phyloP scores from a whole-genome alignment of 2,113 vertebrate species.

The Xiphophorus maculatus region DNA sequence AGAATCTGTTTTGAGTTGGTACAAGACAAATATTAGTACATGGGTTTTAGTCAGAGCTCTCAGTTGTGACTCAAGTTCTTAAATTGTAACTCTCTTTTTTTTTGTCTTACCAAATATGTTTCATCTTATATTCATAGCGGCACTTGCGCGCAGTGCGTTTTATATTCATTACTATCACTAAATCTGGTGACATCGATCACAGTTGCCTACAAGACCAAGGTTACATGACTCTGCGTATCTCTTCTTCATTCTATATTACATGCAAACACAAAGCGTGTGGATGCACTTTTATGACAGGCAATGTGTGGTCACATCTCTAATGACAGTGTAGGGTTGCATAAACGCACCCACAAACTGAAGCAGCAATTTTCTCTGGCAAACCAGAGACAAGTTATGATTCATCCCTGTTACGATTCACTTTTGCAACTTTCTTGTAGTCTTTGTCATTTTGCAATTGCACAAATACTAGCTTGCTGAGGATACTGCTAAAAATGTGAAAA shows the following conservation, averaged over 20 bases:
- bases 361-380: conserved; percentile 80
- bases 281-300: conserved; percentile 67
- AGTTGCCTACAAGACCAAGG: neutral
- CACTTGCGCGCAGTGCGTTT: neutral
- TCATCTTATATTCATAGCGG: neutral
- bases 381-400: conserved; percentile 52
- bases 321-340: conserved; percentile 82
- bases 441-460: conserved; percentile 46
- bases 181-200: neutral
- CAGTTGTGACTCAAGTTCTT: neutral
- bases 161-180: conserved; percentile 6
- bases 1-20: neutral
- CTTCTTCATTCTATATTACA: conserved; percentile 62
- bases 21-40: no score
- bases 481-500: neutral
- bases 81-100: no score
- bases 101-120: neutral
- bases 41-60: no score
- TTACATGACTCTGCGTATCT: conserved; percentile 20
- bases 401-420: conserved; percentile 59
- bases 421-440: conserved; percentile 42
- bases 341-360: conserved; percentile 81
- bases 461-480: conserved; percentile 15
- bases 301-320: conserved; percentile 79
- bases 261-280: conserved; percentile 68